Evolutionary conservation across 2,113 vertebrate genomes (phyloP), one percentile per base, ranked within the genome.

Genomic region (Coreoperca whiteheadi): DNA sequence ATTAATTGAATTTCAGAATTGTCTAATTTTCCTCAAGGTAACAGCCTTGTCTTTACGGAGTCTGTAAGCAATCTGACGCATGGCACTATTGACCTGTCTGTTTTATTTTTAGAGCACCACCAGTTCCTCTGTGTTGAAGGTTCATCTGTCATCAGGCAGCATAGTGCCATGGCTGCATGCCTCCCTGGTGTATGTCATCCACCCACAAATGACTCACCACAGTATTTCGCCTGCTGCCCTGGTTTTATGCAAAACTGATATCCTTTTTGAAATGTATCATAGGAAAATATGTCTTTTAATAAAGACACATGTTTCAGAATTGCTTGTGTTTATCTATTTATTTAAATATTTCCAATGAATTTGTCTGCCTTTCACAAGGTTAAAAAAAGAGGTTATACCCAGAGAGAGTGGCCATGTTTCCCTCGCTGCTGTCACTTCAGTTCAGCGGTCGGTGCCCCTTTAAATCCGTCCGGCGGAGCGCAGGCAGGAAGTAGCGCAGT

Each of bases 51-150:
- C 73, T 89, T 87, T 77, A 68, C 57, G 73, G 43, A 81, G 73
- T 79, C 69, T 75, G 50, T 37, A 18, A 66, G 65, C 46, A 14
- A 23, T 68, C 28, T 50, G 89, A 89, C 80, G 82, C 88, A 76
- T 77, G 78, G 73, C 70, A 57, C 71, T n/a, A 65, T 74, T 83
- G 85, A 88, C 75, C 71, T 67, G 68, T 69, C 30, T 51, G 64
- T 93, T 92, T n/a, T 94, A 94, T 95, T 94, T 94, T 92, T 91
- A 90, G 89, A 92, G 74, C 81, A 41, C 39, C 64, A 74, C 10
- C 74, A 65, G 43, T 66, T 79, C 66, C 77, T 41, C 74, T 14
- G 82, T 71, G 75, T 89, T 53, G 73, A 85, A 60, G 83, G 79
- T 86, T 93, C 82, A 87, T 83, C 83, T 90, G 91, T 94, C 90